Conservation (phyloP, 2,797 vertebrate species). For the Leontocebus nigricollis region DNA sequence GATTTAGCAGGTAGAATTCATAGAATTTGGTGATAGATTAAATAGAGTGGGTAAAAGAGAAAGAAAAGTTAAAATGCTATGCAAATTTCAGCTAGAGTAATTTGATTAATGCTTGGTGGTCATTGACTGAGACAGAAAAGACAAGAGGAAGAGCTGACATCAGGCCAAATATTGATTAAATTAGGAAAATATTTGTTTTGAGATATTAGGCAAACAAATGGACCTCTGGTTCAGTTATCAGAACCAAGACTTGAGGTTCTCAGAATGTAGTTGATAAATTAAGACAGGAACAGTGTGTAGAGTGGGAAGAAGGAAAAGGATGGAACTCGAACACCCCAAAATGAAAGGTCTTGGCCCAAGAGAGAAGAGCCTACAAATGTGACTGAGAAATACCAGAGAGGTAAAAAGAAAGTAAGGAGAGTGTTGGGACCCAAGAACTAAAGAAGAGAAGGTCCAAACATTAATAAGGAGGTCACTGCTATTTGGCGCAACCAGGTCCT, state of each 20-base stretch:
- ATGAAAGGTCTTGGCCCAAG: neutral
- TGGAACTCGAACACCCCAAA: neutral
- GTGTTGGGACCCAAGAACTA: accelerated
- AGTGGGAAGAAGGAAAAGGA: neutral
- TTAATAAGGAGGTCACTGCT: neutral
- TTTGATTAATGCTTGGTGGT: neutral
- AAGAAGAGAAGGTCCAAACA: neutral
- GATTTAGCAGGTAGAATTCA: neutral
- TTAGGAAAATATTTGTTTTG: neutral
- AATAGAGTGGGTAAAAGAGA: neutral
- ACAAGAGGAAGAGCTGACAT: neutral
- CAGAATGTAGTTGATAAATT: neutral
- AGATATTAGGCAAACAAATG: neutral
- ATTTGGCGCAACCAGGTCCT: neutral
- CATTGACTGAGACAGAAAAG: neutral
- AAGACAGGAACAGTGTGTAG: accelerated
- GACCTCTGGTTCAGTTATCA: neutral
- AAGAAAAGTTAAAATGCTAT: neutral
- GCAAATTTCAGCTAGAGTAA: neutral
- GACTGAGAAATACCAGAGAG: neutral
- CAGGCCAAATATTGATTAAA: neutral
- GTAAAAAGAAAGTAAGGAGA: neutral
- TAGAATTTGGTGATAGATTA: neutral
- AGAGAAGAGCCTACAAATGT: neutral
- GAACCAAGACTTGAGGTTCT: neutral